Evolutionary conservation across 1,140 invertebrate species (phyloP).

Genomic region (Cyclina sinensis): DNA sequence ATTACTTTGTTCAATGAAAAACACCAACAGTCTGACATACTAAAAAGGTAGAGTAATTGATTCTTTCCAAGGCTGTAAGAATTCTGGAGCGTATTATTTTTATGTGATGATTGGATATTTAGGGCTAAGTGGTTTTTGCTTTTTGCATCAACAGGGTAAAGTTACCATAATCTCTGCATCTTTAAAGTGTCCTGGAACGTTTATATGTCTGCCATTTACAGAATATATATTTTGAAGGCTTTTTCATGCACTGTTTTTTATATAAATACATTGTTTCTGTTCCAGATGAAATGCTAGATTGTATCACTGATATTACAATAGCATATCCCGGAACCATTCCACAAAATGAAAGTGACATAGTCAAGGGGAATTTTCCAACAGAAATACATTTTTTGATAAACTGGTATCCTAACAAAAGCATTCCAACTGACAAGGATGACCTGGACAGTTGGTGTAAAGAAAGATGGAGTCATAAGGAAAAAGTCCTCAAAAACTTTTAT

Average conservation of each 20-base stretch:
- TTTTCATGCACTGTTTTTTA: neutral
- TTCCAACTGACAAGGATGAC: slow-evolving; percentile 72
- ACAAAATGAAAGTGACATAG: slow-evolving; percentile 79
- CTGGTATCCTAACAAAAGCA: slow-evolving; percentile 62
- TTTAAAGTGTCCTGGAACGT: too few species aligned
- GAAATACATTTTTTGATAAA: slow-evolving; percentile 82
- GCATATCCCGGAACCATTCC: slow-evolving; percentile 81
- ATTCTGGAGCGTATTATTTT: too few species aligned
- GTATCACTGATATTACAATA: slow-evolving; percentile 82
- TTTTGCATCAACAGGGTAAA: too few species aligned
- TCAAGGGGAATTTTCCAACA: slow-evolving; percentile 79
- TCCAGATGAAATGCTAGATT: slow-evolving; percentile 79
- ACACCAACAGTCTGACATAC: too few species aligned
- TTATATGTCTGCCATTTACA: too few species aligned
- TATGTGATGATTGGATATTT: too few species aligned
- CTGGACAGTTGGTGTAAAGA: slow-evolving; percentile 77
- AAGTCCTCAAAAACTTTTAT: slow-evolving; percentile 78
- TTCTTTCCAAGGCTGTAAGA: too few species aligned
- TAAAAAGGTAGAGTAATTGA: too few species aligned
- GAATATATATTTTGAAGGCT: too few species aligned
- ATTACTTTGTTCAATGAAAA: too few species aligned
- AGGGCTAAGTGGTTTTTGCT: too few species aligned
- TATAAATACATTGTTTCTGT: slow-evolving; percentile 46
- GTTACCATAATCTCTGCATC: too few species aligned
- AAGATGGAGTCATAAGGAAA: slow-evolving; percentile 81